Conservation (phyloP, 2,113 vertebrate genomes). For the Tragelaphus strepsiceros region DNA sequence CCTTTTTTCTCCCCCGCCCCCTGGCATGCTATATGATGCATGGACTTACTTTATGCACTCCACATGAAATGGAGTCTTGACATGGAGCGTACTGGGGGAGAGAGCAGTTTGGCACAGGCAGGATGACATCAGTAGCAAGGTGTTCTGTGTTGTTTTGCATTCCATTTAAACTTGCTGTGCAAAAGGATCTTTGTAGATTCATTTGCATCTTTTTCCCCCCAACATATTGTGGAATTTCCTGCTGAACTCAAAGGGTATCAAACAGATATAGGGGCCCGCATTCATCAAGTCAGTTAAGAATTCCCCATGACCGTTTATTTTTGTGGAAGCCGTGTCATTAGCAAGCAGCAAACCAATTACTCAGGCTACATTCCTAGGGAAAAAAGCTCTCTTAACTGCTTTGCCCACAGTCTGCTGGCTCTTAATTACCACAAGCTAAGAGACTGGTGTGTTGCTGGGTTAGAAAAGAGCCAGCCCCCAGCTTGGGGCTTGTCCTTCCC, state of each 20-base stretch:
- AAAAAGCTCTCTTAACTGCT: slow-evolving; percentile 46
- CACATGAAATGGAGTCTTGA: neutral
- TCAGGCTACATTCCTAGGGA: slow-evolving; percentile 30
- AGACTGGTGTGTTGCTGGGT: slow-evolving; percentile 4
- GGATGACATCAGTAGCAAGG: neutral
- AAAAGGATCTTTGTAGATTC: neutral
- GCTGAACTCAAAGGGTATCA: neutral
- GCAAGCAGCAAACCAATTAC: slow-evolving; percentile 57
- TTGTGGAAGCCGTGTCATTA: slow-evolving; percentile 51
- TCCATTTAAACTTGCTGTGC: neutral
- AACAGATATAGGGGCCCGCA: neutral
- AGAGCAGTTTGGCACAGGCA: neutral
- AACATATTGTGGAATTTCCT: neutral
- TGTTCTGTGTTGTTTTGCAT: neutral
- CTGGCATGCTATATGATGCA: neutral
- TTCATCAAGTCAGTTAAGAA: slow-evolving; percentile 4
- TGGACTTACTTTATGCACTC: neutral
- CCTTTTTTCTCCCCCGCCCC: neutral
- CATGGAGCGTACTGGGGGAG: neutral
- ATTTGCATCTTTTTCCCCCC: neutral
- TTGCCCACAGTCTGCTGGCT: slow-evolving; percentile 56
- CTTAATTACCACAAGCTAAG: slow-evolving; percentile 55
- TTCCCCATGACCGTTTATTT: slow-evolving; percentile 30
- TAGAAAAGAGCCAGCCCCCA: neutral
- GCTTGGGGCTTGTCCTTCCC: neutral